These are phyloP conservation scores for Thalassaphorura encarpata DNA, from an alignment of 1,140 invertebrate species.

Conservation along the genomic window DNA sequence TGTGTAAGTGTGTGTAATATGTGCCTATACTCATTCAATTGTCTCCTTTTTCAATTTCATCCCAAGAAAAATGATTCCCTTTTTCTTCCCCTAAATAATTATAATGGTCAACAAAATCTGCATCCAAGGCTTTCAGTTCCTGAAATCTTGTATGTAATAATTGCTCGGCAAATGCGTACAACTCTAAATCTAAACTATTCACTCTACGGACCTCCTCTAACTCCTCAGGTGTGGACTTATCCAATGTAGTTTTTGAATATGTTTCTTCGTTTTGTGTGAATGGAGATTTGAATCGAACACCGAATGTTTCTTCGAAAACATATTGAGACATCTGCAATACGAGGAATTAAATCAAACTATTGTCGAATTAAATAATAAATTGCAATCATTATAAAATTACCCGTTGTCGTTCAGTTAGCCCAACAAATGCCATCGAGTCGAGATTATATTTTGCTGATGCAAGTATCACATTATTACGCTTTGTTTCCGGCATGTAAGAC, in stretches of 20 bases:
- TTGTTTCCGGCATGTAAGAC: constrained; percentile 54
- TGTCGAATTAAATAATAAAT: background rate
- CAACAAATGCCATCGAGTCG: constrained; percentile 90
- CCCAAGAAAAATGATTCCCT: constrained; percentile 34
- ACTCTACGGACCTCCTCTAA: constrained; percentile 62
- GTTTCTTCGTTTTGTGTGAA: constrained; percentile 86
- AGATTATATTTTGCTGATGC: constrained; percentile 92
- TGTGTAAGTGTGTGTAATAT: too few relatives aligned
- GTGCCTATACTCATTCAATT: too few relatives aligned
- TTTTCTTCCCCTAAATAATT: constrained; percentile 33
- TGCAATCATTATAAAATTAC: constrained; percentile 38
- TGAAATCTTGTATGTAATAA: constrained; percentile 77
- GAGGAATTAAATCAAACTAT: constrained; percentile 12
- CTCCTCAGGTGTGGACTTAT: constrained; percentile 58
- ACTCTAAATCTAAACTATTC: constrained; percentile 81
- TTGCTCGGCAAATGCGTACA: constrained; percentile 87
- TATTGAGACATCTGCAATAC: constrained; percentile 70
- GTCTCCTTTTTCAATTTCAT: constrained; percentile 34
- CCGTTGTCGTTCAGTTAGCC: constrained; percentile 89
- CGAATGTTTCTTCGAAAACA: constrained; percentile 96
- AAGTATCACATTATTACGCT: constrained; percentile 70
- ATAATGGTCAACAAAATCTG: constrained; percentile 59
- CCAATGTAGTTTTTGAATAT: constrained; percentile 63
- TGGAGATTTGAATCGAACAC: constrained; percentile 73
- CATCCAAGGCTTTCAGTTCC: constrained; percentile 62